Evolutionary conservation across 1,140 invertebrate species (phyloP).

Genomic region (Lepidostoma basale): DNA sequence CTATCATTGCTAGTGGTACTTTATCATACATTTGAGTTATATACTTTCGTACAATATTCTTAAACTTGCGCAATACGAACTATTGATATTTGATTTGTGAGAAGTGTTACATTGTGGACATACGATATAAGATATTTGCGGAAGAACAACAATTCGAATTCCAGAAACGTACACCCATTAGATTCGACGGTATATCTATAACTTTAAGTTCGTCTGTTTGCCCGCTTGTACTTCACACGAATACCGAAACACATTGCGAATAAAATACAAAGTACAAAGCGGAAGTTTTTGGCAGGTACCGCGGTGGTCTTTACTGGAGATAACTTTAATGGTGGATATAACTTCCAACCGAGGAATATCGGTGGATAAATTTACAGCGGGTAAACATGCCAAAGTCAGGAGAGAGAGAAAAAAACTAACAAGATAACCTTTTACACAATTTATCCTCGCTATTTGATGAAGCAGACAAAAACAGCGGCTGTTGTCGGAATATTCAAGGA

Average conservation of each 20-base stretch:
- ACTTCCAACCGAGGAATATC: not conserved
- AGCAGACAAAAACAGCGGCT: not conserved
- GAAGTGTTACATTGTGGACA: too few species aligned
- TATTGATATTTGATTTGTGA: too few species aligned
- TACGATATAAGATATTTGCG: too few species aligned
- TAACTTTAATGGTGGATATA: not conserved
- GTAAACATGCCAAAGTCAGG: slow-evolving; percentile 10
- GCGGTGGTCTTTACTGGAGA: not conserved
- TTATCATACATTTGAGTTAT: too few species aligned
- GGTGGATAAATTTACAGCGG: not conserved
- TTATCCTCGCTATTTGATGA: not conserved
- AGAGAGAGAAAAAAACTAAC: slow-evolving; percentile 11
- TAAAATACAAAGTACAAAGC: not conserved
- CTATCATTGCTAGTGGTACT: too few species aligned
- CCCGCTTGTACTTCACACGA: too few species aligned
- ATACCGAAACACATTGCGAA: not conserved
- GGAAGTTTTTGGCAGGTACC: not conserved
- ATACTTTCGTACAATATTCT: too few species aligned
- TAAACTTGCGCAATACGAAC: too few species aligned
- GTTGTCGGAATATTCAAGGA: not conserved
- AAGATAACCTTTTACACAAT: not conserved
- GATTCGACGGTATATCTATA: too few species aligned
- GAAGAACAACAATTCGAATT: too few species aligned
- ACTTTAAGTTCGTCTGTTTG: too few species aligned
- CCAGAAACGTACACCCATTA: too few species aligned